Evolutionary conservation across 2,113 vertebrate species (phyloP).

Genomic region (Lagenorhynchus albirostris): DNA sequence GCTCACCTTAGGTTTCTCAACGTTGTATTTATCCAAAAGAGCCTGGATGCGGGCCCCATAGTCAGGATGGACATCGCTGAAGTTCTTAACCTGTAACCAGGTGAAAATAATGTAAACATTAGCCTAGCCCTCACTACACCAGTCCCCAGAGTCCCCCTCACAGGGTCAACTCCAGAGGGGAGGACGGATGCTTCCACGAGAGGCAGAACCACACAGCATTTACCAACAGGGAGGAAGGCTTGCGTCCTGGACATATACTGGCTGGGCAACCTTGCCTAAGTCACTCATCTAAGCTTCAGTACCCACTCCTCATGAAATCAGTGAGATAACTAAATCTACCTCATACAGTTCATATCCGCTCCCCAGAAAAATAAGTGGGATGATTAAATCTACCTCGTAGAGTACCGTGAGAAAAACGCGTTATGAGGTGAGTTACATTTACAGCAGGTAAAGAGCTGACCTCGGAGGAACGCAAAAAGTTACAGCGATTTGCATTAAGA

Average conservation of each 20-base stretch:
- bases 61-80: slow-evolving; percentile 88
- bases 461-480: neutral
- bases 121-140: rapidly evolving
- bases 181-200: neutral
- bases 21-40: slow-evolving; percentile 88
- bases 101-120: neutral
- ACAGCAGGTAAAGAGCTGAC: neutral
- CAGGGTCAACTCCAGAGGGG: rapidly evolving
- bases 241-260: neutral
- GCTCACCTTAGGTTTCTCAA: slow-evolving; percentile 84
- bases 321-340: neutral
- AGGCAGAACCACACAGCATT: neutral
- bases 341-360: neutral
- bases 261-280: neutral
- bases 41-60: slow-evolving; percentile 88
- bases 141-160: neutral
- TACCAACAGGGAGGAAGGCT: neutral
- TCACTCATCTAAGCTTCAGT: neutral
- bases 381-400: neutral
- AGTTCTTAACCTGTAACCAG: slow-evolving; percentile 88
- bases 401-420: neutral
- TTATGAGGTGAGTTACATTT: neutral
- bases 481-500: neutral
- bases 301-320: neutral
- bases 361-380: neutral